Evolutionary conservation across 2,113 vertebrate species (phyloP).

Genomic region (Leucopternis melanops): DNA sequence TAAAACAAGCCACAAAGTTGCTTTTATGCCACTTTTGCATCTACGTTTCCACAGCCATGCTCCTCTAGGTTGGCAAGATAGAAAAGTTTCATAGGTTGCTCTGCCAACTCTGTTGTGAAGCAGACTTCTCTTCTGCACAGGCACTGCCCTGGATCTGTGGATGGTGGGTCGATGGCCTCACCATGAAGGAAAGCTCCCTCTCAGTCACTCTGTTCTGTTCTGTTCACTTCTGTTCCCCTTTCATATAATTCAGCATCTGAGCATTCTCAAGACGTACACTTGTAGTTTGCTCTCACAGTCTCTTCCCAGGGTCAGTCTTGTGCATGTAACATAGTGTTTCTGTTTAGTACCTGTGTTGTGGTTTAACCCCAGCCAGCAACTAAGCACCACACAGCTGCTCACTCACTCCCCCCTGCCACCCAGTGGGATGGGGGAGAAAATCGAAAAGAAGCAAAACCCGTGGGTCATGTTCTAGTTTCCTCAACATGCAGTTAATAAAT

Average conservation of each 20-base stretch:
- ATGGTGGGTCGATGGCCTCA: not conserved
- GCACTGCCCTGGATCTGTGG: not conserved
- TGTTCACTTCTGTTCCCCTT: not conserved
- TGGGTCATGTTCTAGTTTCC: not conserved
- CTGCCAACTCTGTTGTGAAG: not conserved
- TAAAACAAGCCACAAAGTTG: not conserved
- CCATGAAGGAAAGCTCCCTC: not conserved
- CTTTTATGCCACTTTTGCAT: not conserved
- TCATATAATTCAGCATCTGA: not conserved
- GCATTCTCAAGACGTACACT: rapidly evolving
- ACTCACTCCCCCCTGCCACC: too few species aligned
- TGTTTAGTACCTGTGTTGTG: not conserved
- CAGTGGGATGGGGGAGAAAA: too few species aligned
- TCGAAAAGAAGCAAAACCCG: too few species aligned
- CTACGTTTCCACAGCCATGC: not conserved
- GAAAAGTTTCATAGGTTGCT: not conserved
- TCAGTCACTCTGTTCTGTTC: not conserved
- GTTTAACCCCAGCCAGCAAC: too few species aligned
- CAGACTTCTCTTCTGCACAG: not conserved
- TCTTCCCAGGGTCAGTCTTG: not conserved
- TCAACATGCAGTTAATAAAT: not conserved
- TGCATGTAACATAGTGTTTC: not conserved
- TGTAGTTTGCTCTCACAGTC: not conserved
- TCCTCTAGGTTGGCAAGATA: not conserved
- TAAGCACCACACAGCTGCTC: too few species aligned